Evolutionary conservation across 2,113 vertebrate species (phyloP), one percentile per base, ranked within the genome.

Genomic region (Albula glossodonta): DNA sequence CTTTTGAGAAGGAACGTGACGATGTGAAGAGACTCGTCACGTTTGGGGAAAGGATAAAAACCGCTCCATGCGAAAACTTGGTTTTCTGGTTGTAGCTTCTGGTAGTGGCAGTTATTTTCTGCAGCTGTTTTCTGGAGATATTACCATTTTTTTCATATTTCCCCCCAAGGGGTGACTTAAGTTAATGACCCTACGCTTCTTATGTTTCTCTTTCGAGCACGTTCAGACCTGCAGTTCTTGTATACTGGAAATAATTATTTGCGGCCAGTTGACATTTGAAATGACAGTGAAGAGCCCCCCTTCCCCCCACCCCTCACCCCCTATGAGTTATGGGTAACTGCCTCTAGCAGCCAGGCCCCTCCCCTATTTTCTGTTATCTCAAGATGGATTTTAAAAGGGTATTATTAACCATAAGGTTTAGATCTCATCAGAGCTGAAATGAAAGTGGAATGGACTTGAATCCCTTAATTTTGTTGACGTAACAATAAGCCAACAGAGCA

Each of bases 211-310:
- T 89, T 86, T 7, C 25, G 63, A 89, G 83, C 91, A 50, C 80
- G 94, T 48, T 88, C 83, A 41, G 86, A 87, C 94, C 84, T 0
- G 90, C 60, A 85, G 25, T 81, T 85, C 83, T 82, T 86, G 57
- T 93, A 84, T 82, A n/a, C 22, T 31, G 70, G 70, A 81, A 78
- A 87, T 78, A 85, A 86, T 89, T 89, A 90, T 74, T 74, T n/a
- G 85, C 87, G 79, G 90, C 91, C 87, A 88, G 87, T 88, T 87
- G 92, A 89, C 83, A 89, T 83, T 50, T 87, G 87, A 90, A 85
- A 87, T 78, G 48, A 74, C 70, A 9, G 53, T 41, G 31, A 41
- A 41, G 31, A 41, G 31, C 31, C 31, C 31, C 31, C 31, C 31
- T 41, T 41, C 31, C 31, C 31, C 31, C 31, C 31, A 41, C 31